Conservation (phyloP, 2,888 invertebrate genomes). For the Oligia latruncula region DNA sequence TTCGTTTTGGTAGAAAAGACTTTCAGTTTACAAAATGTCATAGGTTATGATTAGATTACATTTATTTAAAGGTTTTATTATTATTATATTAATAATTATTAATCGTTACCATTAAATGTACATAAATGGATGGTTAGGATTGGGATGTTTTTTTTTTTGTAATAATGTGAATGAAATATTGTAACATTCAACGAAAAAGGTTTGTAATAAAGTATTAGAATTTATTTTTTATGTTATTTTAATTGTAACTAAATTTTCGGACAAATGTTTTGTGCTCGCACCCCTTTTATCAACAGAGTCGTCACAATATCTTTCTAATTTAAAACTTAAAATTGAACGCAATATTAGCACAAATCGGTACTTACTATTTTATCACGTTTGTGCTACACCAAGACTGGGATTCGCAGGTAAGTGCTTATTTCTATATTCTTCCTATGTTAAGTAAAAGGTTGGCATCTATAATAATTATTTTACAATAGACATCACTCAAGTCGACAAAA, state of each 20-base stretch:
- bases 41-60: slow-evolving; percentile 78
- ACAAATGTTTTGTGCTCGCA: slow-evolving; percentile 18
- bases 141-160: slow-evolving; percentile 79
- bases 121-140: slow-evolving; percentile 74
- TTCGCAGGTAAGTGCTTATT: slow-evolving; percentile 60
- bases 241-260: slow-evolving; percentile 48
- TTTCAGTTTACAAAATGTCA: slow-evolving; percentile 86
- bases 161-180: slow-evolving; percentile 74
- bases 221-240: slow-evolving; percentile 72
- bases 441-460: background rate
- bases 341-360: slow-evolving; percentile 11
- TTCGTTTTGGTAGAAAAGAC: slow-evolving; percentile 85
- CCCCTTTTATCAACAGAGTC: slow-evolving; percentile 36
- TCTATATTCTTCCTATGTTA: background rate
- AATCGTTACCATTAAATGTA: slow-evolving; percentile 86
- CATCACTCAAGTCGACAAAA: background rate
- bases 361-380: slow-evolving; percentile 6
- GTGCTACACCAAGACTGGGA: slow-evolving; percentile 12
- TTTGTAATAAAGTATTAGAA: slow-evolving; percentile 87
- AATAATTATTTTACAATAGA: background rate
- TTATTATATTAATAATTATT: slow-evolving; percentile 77
- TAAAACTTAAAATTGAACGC: background rate
- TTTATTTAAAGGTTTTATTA: slow-evolving; percentile 84
- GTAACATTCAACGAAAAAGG: slow-evolving; percentile 76
- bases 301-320: slow-evolving; percentile 47